Percentiles rank a stretch among this genome's conserved stretches.
Conservation (phyloP, 2,113 vertebrate genomes). For the Spermophilus dauricus region DNA sequence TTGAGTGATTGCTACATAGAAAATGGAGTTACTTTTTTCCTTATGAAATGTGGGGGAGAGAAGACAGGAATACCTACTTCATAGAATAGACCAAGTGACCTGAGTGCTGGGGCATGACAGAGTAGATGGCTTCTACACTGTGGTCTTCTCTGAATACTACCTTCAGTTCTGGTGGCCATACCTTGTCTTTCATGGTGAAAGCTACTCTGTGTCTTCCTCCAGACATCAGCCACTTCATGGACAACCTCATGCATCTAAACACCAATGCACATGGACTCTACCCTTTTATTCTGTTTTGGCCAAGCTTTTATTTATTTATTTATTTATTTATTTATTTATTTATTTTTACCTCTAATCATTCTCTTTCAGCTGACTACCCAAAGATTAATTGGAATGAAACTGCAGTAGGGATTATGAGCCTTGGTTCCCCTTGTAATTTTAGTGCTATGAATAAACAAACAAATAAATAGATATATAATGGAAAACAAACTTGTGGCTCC, state of each 20-base stretch:
- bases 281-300: neutral
- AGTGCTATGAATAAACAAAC: neutral
- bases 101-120: neutral
- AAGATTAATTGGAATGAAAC: slow-evolving; percentile 76
- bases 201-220: neutral
- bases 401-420: slow-evolving; percentile 76
- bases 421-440: neutral
- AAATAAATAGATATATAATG: neutral
- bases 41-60: neutral
- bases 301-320: no score
- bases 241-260: neutral
- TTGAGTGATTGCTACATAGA: neutral
- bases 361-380: slow-evolving; percentile 74
- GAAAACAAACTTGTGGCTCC: neutral
- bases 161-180: neutral
- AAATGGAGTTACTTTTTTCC: neutral
- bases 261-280: neutral
- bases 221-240: neutral
- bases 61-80: neutral
- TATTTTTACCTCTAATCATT: slow-evolving; percentile 30
- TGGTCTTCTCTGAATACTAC: neutral
- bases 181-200: neutral
- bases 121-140: neutral
- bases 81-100: neutral
- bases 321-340: no score